These are phyloP conservation scores for Schizopygopsis malacanthus DNA, from an alignment of 2,797 vertebrate genomes.

Conservation along the genomic window DNA sequence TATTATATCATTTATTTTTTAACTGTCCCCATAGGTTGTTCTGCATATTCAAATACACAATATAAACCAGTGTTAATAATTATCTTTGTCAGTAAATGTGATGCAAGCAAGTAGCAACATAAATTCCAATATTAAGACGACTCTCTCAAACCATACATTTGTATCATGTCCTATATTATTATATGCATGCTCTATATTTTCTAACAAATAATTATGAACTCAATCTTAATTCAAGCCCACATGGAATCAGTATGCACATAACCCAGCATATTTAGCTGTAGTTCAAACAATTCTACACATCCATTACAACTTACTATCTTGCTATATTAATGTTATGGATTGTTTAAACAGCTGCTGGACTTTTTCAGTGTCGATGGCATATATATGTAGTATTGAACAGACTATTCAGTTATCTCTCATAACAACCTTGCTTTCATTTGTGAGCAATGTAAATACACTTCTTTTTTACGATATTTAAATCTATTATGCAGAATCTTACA, in stretches of 20 bases:
- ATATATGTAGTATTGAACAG: no score
- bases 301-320: not conserved
- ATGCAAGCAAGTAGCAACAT: slow-evolving; percentile 27
- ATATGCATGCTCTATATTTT: not conserved
- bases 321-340: not conserved
- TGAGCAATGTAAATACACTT: not conserved
- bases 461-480: not conserved
- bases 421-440: no score
- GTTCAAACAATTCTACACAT: not conserved
- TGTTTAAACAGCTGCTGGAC: not conserved
- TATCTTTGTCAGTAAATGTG: slow-evolving; percentile 14
- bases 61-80: slow-evolving; percentile 2
- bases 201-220: not conserved
- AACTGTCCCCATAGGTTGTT: slow-evolving; percentile 11
- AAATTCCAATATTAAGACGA: not conserved
- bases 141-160: not conserved
- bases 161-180: not conserved
- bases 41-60: slow-evolving; percentile 23
- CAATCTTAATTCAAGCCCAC: not conserved
- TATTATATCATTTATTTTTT: slow-evolving; percentile 5
- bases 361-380: not conserved
- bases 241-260: not conserved
- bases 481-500: not conserved
- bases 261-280: not conserved
- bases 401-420: no score